phyloP scores from a whole-genome alignment of 2,113 vertebrate species.

The Scomber japonicus region DNA sequence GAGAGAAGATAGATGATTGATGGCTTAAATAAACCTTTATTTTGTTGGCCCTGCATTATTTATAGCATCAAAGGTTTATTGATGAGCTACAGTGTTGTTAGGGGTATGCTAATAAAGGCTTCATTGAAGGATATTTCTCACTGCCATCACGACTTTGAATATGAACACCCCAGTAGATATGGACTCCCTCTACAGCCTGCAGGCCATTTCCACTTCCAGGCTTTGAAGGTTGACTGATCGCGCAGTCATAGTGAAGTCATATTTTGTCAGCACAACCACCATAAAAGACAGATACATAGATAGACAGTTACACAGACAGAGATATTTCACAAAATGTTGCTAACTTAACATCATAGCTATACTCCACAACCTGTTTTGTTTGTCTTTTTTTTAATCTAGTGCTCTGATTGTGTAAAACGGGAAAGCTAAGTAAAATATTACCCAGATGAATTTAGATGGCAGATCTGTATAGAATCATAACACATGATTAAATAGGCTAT shows the following conservation, averaged over 20 bases:
- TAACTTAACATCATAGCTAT: neutral
- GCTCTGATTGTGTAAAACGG: constrained; percentile 27
- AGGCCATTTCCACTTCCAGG: constrained; percentile 2
- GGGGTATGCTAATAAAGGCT: neutral
- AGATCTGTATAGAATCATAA: constrained; percentile 36
- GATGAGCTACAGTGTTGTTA: constrained; percentile 9
- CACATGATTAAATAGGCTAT: constrained; percentile 47
- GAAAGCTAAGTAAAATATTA: constrained; percentile 30
- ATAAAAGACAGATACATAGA: no score
- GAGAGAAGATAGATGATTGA: constrained; percentile 7
- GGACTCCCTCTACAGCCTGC: constrained; percentile 8
- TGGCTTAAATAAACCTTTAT: constrained; percentile 10
- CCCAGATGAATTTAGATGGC: constrained; percentile 27
- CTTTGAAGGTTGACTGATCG: constrained; percentile 42
- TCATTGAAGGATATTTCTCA: constrained; percentile 39
- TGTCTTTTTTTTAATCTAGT: neutral
- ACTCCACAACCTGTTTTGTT: neutral
- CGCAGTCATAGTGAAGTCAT: constrained; percentile 19
- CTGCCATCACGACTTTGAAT: constrained; percentile 25
- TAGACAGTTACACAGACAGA: no score
- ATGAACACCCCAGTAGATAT: constrained; percentile 39
- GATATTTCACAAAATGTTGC: neutral
- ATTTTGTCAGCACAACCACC: constrained; percentile 17
- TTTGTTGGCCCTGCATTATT: constrained; percentile 12
- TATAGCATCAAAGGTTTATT: constrained; percentile 15